Base-by-base conservation (phyloP, 2,888 invertebrate genomes). In the Sesamia inferens region DNA sequence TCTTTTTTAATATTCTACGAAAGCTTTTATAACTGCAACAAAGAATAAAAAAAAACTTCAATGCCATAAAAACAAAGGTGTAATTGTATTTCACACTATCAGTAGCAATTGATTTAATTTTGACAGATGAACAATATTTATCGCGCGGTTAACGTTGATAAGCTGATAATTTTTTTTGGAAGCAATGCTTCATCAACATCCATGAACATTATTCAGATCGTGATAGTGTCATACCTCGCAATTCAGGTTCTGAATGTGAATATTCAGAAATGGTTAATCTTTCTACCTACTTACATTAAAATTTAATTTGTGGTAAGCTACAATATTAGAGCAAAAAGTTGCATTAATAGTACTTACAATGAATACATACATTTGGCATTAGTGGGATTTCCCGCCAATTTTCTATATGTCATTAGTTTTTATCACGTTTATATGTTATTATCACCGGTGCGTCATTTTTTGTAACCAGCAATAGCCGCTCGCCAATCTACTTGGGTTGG, bases 401-500 rank as follows among this genome's bases (percentile, higher is more conserved):
- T 78, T n/a, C 31, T 44, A 31, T 13, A 22, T 54, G 65, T 65
- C 51, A 63, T 47, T n/a, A 8, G n/a, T n/a, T 47, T 48, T 19
- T 42, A n/a, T n/a, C n/a, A n/a, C n/a, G n/a, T n/a, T n/a, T n/a
- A n/a, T n/a, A n/a, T n/a, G n/a, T n/a, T n/a, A 22, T 39, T 51
- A 47, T 77, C 51, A 39, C 42, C 2, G 5, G 16, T 61, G 59
- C 47, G 64, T 81, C 62, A 63, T 64, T 47, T 70, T 67, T 76
- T 71, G 54, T 68, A 78, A 82, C 75, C 74, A 79, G 10, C 11
- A 19, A 63, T 78, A 73, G 74, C 75, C 75, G 70, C 62, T 73
- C 58, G 61, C 74, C 48, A 61, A 65, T 78, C 72, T 71, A 78
- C 78, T 74, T 58, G 11, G 83, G 66, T 80, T 74, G 75, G 74